These are phyloP conservation scores for Tinea semifulvella DNA, from an alignment of 2,888 invertebrate species.

Conservation along the genomic window DNA sequence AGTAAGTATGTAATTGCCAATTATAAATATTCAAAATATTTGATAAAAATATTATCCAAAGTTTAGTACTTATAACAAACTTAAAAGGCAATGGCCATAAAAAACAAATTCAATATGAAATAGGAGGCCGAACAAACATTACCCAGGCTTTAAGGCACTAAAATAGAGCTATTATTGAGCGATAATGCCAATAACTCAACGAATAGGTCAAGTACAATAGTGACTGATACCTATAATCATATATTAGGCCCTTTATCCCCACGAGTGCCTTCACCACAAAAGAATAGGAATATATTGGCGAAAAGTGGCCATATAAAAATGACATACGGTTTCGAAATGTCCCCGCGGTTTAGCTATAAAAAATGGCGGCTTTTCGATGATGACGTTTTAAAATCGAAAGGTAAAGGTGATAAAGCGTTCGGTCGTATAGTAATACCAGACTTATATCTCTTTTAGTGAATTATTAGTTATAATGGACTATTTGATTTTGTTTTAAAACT, in stretches of 20 bases:
- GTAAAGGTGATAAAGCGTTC: not conserved
- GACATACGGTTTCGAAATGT: conserved; percentile 41
- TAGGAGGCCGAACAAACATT: conserved; percentile 4
- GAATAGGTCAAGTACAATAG: conserved; percentile 64
- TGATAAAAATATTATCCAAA: too few relatives aligned
- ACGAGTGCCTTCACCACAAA: conserved; percentile 45
- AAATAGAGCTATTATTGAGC: conserved; percentile 9
- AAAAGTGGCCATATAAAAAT: conserved; percentile 66
- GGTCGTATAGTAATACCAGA: too few relatives aligned
- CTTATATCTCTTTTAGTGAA: too few relatives aligned
- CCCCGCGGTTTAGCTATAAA: conserved; percentile 7
- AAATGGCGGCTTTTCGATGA: not conserved
- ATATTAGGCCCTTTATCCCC: conserved; percentile 64
- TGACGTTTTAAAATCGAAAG: conserved; percentile 3
- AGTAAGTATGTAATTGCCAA: too few relatives aligned
- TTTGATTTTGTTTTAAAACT: too few relatives aligned
- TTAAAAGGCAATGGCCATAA: not conserved
- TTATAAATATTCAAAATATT: too few relatives aligned
- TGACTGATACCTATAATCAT: conserved; percentile 64
- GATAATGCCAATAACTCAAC: conserved; percentile 57
- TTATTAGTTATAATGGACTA: too few relatives aligned
- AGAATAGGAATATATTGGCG: conserved; percentile 21
- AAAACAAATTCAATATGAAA: conserved; percentile 5
- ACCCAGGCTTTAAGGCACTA: not conserved
- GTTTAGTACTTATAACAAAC: too few relatives aligned